A percentile compares a stretch with the other conserved stretches of the same genome.
phyloP scores from a whole-genome alignment of 2,888 invertebrate species.

The Amorpha juglandis region DNA sequence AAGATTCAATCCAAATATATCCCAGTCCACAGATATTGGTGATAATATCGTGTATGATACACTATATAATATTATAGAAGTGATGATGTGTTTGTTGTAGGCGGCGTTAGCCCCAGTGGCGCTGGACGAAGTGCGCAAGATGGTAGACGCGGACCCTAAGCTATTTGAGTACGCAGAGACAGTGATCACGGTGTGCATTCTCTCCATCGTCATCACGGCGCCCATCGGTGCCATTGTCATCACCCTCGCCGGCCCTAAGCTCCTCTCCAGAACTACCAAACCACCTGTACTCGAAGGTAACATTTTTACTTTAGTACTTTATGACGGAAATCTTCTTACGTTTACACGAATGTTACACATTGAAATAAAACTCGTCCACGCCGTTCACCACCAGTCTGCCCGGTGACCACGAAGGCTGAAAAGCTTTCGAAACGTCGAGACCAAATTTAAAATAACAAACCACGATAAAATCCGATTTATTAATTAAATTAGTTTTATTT shows the following conservation, averaged over 20 bases:
- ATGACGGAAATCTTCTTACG: too few species aligned
- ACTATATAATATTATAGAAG: background rate
- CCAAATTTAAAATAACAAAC: too few species aligned
- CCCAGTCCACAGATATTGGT: background rate
- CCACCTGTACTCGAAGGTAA: conserved; percentile 87
- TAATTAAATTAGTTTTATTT: too few species aligned
- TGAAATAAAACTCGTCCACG: too few species aligned
- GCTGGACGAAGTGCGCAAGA: conserved; percentile 85
- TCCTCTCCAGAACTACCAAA: conserved; percentile 90
- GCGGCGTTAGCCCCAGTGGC: conserved; percentile 93
- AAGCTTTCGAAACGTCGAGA: too few species aligned
- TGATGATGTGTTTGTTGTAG: conserved; percentile 56
- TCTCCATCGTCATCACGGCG: conserved; percentile 93
- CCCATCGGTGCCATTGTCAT: conserved; percentile 93
- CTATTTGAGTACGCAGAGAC: conserved; percentile 87
- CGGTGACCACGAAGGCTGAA: too few species aligned
- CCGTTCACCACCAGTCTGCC: too few species aligned
- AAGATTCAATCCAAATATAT: conserved; percentile 16
- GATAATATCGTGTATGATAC: too few species aligned
- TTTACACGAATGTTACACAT: too few species aligned
- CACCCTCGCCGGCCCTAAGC: conserved; percentile 89
- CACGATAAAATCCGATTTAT: too few species aligned
- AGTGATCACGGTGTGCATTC: conserved; percentile 90
- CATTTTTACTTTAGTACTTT: background rate
- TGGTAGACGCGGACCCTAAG: conserved; percentile 56